phyloP scores from a whole-genome alignment of 2,888 invertebrate genomes.

The Bellardia pandia region DNA sequence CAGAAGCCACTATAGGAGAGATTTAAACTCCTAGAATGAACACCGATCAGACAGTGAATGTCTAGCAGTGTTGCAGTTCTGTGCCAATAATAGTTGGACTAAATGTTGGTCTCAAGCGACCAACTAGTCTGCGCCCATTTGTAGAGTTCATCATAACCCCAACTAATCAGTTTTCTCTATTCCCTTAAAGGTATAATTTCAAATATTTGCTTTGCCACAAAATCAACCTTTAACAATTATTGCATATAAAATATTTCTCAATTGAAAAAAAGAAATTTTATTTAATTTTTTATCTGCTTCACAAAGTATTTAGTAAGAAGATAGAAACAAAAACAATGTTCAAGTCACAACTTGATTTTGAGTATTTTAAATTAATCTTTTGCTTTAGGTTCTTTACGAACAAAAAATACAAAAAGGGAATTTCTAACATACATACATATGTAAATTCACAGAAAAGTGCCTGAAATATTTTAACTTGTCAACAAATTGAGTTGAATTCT shows the following conservation, averaged over 20 bases:
- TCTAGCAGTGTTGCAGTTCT: too few species aligned
- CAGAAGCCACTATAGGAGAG: too few species aligned
- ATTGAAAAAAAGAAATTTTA: slow-evolving; percentile 34
- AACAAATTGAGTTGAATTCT: slow-evolving; percentile 34
- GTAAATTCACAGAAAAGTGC: neutral
- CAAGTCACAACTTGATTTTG: slow-evolving; percentile 69
- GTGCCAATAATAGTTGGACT: too few species aligned
- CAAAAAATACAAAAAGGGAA: slow-evolving; percentile 1
- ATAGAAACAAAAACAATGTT: neutral
- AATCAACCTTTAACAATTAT: neutral
- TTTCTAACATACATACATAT: neutral
- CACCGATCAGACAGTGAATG: too few species aligned
- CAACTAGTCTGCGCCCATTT: too few species aligned
- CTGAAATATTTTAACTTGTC: slow-evolving; percentile 27
- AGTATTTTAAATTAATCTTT: slow-evolving; percentile 59
- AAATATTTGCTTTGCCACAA: neutral
- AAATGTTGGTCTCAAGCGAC: too few species aligned
- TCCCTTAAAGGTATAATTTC: neutral
- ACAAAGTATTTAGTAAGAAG: neutral
- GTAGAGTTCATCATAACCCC: too few species aligned
- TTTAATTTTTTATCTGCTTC: slow-evolving; percentile 18
- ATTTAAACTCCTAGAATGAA: too few species aligned
- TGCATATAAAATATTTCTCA: neutral
- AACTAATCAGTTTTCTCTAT: too few species aligned
- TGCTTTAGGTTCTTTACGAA: slow-evolving; percentile 17